A percentile compares a stretch with the other conserved stretches of the same genome.
These are phyloP conservation scores for Camelus bactrianus DNA, from an alignment of 2,113 vertebrate species.

Conservation along the genomic window DNA sequence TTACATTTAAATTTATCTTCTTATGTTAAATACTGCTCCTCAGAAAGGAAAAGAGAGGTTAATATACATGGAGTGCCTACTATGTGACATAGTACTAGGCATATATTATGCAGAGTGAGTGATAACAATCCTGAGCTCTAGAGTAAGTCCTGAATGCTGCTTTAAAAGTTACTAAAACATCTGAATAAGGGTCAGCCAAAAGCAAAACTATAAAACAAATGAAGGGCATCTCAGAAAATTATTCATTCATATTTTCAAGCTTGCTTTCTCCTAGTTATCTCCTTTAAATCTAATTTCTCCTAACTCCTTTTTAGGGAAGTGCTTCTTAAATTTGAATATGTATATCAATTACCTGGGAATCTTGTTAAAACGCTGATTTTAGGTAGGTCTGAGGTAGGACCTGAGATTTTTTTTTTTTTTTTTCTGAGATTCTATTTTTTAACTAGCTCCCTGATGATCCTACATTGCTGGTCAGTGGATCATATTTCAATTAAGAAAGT, in stretches of 20 bases:
- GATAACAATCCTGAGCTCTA: background rate
- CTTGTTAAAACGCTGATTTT: background rate
- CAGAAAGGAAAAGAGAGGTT: background rate
- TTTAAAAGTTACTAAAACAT: background rate
- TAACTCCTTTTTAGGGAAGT: background rate
- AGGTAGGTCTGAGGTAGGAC: background rate
- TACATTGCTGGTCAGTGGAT: background rate
- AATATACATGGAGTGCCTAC: background rate
- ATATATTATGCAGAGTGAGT: background rate
- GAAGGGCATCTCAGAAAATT: background rate
- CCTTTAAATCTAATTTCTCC: background rate
- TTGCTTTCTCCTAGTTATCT: background rate
- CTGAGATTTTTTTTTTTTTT: background rate
- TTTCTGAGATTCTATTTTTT: background rate
- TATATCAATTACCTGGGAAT: background rate
- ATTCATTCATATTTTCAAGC: background rate
- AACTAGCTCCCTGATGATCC: background rate
- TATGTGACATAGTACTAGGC: background rate
- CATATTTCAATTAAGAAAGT: background rate
- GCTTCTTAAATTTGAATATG: background rate
- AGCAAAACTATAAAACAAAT: background rate
- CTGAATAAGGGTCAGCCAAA: background rate
- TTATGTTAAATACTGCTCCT: background rate
- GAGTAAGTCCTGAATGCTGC: background rate
- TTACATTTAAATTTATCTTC: background rate